Evolutionary conservation across 2,797 vertebrate genomes (phyloP).

Genomic region (Salarias fasciatus): DNA sequence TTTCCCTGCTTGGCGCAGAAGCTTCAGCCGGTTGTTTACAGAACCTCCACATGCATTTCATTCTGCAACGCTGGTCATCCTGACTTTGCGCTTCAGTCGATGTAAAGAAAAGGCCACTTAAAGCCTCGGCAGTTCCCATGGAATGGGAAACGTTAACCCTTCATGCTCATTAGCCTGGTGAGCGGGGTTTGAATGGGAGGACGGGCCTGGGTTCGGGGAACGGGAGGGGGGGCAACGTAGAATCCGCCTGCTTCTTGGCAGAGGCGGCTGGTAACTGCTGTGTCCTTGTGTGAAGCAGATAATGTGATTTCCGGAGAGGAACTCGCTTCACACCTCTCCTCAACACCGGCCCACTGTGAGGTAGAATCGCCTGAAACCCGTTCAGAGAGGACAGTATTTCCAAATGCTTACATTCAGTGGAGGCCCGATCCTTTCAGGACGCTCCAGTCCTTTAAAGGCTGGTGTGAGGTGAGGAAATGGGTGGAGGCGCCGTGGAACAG

Average conservation of each 20-base stretch:
- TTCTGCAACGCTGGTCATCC: slow-evolving; percentile 71
- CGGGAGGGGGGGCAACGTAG: slow-evolving; percentile 35
- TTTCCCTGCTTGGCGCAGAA: slow-evolving; percentile 27
- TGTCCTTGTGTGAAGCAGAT: slow-evolving; percentile 65
- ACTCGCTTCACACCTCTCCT: slow-evolving; percentile 49
- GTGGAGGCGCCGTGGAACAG: no score
- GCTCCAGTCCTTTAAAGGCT: slow-evolving; percentile 18
- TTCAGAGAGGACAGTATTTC: slow-evolving; percentile 44
- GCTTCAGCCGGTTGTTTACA: slow-evolving; percentile 56
- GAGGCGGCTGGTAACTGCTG: slow-evolving; percentile 51
- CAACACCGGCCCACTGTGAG: slow-evolving; percentile 36
- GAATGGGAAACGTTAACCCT: slow-evolving; percentile 66
- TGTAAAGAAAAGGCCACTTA: slow-evolving; percentile 62
- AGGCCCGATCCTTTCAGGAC: slow-evolving; percentile 36
- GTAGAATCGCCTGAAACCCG: slow-evolving; percentile 53
- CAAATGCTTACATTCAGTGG: slow-evolving; percentile 39
- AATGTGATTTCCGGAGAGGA: slow-evolving; percentile 71
- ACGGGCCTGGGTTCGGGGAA: slow-evolving; percentile 44
- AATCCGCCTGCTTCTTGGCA: slow-evolving; percentile 53
- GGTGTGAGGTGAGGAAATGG: no score
- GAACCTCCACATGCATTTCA: slow-evolving; percentile 70
- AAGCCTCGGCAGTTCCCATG: slow-evolving; percentile 66
- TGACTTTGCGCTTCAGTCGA: slow-evolving; percentile 64
- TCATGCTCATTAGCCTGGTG: slow-evolving; percentile 62
- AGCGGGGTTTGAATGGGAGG: slow-evolving; percentile 58